phyloP scores from a whole-genome alignment of 1,140 invertebrate genomes.

The Drosophila ambigua region DNA sequence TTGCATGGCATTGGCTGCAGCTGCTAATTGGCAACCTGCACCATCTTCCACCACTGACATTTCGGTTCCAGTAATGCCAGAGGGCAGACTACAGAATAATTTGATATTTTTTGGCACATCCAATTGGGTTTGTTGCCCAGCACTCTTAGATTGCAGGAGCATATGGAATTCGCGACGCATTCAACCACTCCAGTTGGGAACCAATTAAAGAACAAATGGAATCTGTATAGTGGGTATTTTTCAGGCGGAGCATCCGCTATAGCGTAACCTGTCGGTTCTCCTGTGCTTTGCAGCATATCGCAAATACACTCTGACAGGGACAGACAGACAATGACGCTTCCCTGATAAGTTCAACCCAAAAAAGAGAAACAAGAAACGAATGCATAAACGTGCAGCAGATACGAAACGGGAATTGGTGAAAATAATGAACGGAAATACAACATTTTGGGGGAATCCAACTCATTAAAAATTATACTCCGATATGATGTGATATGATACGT shows the following conservation, averaged over 20 bases:
- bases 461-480: constrained; percentile 69
- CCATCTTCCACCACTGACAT: constrained; percentile 14
- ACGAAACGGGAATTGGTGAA: constrained; percentile 57
- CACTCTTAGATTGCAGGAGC: no score
- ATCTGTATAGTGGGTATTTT: not conserved
- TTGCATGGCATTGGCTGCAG: constrained; percentile 44
- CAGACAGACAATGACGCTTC: constrained; percentile 65
- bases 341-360: constrained; percentile 60
- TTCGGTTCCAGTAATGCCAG: constrained; percentile 15
- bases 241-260: not conserved
- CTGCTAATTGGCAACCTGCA: constrained; percentile 57
- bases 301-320: constrained; percentile 53
- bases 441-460: constrained; percentile 59
- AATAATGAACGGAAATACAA: constrained; percentile 65
- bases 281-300: constrained; percentile 49
- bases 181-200: no score
- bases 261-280: constrained; percentile 14
- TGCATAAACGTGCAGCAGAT: constrained; percentile 55
- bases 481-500: constrained; percentile 72
- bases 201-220: no score
- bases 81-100: constrained; percentile 4
- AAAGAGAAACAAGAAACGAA: constrained; percentile 30
- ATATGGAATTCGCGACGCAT: no score
- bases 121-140: not conserved
- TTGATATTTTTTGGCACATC: constrained; percentile 56